Percentiles rank a stretch among this genome's conserved stretches.
Conservation (phyloP, 2,888 invertebrate species). For the Drosophila merina region DNA sequence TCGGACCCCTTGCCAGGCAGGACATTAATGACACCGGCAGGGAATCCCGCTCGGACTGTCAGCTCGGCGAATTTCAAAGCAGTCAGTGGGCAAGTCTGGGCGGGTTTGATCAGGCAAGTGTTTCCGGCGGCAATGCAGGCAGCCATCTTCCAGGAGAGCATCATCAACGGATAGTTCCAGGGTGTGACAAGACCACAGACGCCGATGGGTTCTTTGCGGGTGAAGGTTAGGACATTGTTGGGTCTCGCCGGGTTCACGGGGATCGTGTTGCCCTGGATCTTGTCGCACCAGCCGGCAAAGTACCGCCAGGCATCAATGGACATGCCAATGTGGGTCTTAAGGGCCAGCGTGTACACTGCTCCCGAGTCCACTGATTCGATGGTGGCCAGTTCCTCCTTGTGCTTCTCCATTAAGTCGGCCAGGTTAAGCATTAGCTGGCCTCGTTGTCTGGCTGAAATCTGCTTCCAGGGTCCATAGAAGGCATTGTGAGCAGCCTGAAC, state of each 20-base stretch:
- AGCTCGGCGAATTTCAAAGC: conserved; percentile 98
- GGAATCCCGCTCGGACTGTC: conserved; percentile 94
- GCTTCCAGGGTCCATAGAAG: conserved; percentile 97
- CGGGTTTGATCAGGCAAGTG: conserved; percentile 97
- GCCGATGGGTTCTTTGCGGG: conserved; percentile 95
- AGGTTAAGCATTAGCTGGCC: conserved; percentile 93
- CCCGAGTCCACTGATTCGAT: conserved; percentile 97
- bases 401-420: conserved; percentile 97
- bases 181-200: conserved; percentile 97
- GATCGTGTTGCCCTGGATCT: conserved; percentile 95
- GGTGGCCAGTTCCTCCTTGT: conserved; percentile 97
- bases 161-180: conserved; percentile 99
- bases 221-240: conserved; percentile 94
- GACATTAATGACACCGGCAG: conserved; percentile 97
- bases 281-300: conserved; percentile 98
- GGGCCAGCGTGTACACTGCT: conserved; percentile 97
- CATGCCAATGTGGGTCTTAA: conserved; percentile 99
- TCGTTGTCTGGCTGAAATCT: conserved; percentile 95
- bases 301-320: conserved; percentile 98
- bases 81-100: conserved; percentile 95
- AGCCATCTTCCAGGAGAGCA: conserved; percentile 99
- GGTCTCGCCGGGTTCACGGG: conserved; percentile 97
- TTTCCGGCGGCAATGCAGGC: conserved; percentile 98
- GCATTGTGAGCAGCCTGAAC: conserved; percentile 94
- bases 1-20: conserved; percentile 92